Evolutionary conservation across 2,888 invertebrate species (phyloP).

Genomic region (Neuroscelio doddi): DNA sequence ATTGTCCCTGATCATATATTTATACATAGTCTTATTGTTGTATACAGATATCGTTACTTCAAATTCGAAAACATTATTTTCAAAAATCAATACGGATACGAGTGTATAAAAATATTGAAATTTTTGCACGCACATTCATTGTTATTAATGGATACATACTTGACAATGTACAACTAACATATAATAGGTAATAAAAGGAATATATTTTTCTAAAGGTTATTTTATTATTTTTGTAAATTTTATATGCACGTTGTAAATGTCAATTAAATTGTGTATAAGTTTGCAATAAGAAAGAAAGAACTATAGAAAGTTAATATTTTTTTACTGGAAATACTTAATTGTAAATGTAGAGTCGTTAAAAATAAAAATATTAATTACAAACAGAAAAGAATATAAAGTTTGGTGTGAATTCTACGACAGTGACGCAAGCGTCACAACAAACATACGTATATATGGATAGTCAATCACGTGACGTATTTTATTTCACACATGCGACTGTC

Average conservation of each 20-base stretch:
- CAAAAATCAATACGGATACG: too few relatives aligned
- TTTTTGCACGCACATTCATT: too few relatives aligned
- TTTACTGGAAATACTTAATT: background rate
- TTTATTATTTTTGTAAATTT: slow-evolving; percentile 1
- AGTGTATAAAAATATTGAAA: too few relatives aligned
- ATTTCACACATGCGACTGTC: background rate
- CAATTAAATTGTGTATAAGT: background rate
- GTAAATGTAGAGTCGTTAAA: background rate
- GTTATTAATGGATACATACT: too few relatives aligned
- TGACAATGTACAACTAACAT: too few relatives aligned
- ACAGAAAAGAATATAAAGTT: slow-evolving; percentile 7
- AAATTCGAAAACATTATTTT: too few relatives aligned
- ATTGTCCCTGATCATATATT: background rate
- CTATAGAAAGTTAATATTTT: background rate
- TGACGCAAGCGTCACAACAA: slow-evolving; percentile 5
- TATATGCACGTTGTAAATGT: background rate
- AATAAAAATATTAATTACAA: background rate
- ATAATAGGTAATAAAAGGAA: background rate
- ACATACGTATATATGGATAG: slow-evolving; percentile 8
- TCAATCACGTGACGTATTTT: slow-evolving; percentile 7
- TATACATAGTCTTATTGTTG: background rate
- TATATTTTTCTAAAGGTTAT: background rate
- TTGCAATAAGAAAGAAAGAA: background rate
- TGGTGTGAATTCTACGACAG: slow-evolving; percentile 21
- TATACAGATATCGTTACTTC: too few relatives aligned